Conservation (phyloP, 2,797 vertebrate genomes). For the Amniataba percoides region DNA sequence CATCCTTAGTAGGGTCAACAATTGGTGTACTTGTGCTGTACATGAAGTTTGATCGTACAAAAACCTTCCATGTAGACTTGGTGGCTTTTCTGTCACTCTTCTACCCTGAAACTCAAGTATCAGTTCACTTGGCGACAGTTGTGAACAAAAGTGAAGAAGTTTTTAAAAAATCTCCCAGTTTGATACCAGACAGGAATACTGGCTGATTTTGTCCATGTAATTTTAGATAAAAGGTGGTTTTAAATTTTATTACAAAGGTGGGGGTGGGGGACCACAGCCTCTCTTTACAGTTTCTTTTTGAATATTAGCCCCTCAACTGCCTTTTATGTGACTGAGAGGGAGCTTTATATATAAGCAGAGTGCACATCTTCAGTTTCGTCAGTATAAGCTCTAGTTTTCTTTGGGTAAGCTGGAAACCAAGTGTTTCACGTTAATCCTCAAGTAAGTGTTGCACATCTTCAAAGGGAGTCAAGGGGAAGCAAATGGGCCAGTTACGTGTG, state of each 20-base stretch:
- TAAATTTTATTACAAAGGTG: conserved; percentile 67
- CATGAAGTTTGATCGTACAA: conserved; percentile 32
- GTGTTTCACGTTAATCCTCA: conserved; percentile 57
- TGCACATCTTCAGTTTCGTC: conserved; percentile 58
- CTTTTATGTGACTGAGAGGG: conserved; percentile 61
- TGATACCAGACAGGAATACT: conserved; percentile 39
- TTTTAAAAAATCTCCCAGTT: conserved; percentile 58
- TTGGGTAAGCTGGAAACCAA: conserved; percentile 66
- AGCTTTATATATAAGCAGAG: conserved; percentile 49
- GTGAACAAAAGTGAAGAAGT: conserved; percentile 26
- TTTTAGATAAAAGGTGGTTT: conserved; percentile 76
- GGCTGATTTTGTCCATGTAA: conserved; percentile 40
- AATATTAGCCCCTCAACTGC: conserved; percentile 60
- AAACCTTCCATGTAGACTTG: conserved; percentile 29
- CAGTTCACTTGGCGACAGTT: conserved; percentile 24
- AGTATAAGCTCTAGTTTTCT: conserved; percentile 62
- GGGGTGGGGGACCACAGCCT: conserved; percentile 46
- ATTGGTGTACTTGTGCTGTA: conserved; percentile 32
- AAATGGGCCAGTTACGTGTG: conserved; percentile 39
- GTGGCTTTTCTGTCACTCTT: conserved; percentile 42
- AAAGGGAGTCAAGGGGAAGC: conserved; percentile 58
- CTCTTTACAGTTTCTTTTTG: conserved; percentile 45
- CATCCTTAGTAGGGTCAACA: conserved; percentile 66
- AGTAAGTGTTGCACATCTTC: conserved; percentile 71
- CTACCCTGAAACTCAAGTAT: conserved; percentile 41